Percentiles rank a stretch among this genome's conserved stretches.
Conservation (phyloP, 2,888 invertebrate species). For the Mantis religiosa region DNA sequence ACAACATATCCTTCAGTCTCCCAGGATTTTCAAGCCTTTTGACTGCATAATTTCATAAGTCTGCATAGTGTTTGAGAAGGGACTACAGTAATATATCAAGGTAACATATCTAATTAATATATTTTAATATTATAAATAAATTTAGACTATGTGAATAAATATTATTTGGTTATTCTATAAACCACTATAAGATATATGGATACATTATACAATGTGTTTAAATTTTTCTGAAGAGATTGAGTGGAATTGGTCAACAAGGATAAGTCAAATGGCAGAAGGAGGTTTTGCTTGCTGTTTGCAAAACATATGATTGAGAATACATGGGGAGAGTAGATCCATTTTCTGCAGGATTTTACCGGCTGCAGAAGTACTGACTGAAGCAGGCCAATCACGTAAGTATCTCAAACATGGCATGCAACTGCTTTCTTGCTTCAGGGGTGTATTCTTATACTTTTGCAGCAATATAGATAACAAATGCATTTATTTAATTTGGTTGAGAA, state of each 20-base stretch:
- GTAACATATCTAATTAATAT: no score
- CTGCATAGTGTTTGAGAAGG: no score
- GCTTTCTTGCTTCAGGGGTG: neutral
- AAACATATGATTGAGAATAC: neutral
- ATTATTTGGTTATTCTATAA: no score
- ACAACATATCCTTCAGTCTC: no score
- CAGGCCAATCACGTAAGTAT: neutral
- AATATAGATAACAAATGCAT: constrained; percentile 3
- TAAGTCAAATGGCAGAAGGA: neutral
- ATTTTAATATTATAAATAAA: no score
- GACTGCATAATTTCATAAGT: no score
- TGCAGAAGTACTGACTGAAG: neutral
- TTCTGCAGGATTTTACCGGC: neutral
- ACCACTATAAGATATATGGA: no score
- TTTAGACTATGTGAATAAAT: no score
- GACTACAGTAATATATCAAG: no score
- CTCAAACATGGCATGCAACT: neutral
- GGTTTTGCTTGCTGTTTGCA: neutral
- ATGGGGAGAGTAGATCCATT: neutral
- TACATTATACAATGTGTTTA: neutral
- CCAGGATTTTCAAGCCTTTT: no score
- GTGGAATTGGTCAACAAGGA: neutral
- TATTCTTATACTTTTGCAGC: neutral
- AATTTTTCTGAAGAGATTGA: neutral
- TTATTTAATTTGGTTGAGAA: neutral